Evolutionary conservation across 1,140 invertebrate genomes (phyloP), one percentile per base, ranked within the genome.

Genomic region (Homarus americanus): DNA sequence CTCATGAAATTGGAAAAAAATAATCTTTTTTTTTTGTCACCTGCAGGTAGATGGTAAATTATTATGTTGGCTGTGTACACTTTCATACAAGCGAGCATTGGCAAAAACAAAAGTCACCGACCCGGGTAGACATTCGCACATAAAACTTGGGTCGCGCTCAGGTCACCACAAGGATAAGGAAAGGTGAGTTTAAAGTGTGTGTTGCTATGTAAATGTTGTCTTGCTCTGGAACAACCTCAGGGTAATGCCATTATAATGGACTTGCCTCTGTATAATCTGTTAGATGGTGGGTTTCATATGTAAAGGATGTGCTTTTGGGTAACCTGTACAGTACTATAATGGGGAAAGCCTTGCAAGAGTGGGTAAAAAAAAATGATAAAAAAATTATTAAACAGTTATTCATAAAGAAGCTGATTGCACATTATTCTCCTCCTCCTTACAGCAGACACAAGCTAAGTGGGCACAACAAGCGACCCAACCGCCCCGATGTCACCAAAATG

Each of bases 31-130:
- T 24, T 86, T 28, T 75, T 73, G 20, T 38, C 90, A 87, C 94
- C 95, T 95, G 69, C 94, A 98, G 98, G 97, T 98, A 82, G 98
- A 99, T 95, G 98, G 98, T 0, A 99, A 99, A 94, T 94, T 99
- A 66, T 95, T 99, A 58, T 99, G 98, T 94, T 99, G 98, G 98
- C 95, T 99, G 12, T 99, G 98, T 94, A 99, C 98, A 17, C 95
- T 98, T 92, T 98, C 98, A 0, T 98, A 98, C 93, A 99, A 98
- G 94, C 95, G 98, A 93, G 98, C 98, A 0, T 94, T 99, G 93
- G 97, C 98, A 1, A 97, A 98, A 94, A 98, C 98, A 63, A 98
- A 98, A 94, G 97, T 98, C 93, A 96, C 96, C 20, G 96, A 97
- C 93, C 96, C 96, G 28, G 96, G 97, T 72, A 95, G 96, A 92